Base-by-base conservation (phyloP, 2,888 invertebrate genomes). In the Heliconius ismenius region DNA sequence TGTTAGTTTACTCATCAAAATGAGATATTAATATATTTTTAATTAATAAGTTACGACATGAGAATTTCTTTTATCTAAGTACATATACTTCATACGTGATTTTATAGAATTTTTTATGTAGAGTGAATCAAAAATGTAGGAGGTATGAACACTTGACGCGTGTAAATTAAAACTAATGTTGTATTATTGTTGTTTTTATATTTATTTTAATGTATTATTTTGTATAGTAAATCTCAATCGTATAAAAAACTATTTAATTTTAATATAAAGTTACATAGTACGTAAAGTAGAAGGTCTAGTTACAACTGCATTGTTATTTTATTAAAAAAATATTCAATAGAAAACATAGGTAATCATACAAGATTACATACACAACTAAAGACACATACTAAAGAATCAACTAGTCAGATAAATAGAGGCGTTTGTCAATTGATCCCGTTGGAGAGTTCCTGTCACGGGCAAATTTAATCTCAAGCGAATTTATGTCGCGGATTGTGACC, bases 371-470 rank as follows among this genome's bases (percentile, higher is more conserved):
- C 18, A n/a, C 24, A 24, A 60, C 58, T 75, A 32, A 32, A 28
- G 28, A 28, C 28, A 28, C 28, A 0, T 28, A 28, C 28, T 28
- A 67, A 75, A 65, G 72, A 60, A 77, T 76, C 32, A 70, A 70
- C 65, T 75, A 72, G 75, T 68, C 54, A 60, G 58, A 73, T 62
- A 73, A 75, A 74, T 76, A 79, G 78, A 78, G 39, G 49, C 75
- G 69, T 77, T 77, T 72, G 77, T 77, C 80, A 80, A 80, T 80
- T 80, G 79, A 72, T 77, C 75, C 68, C 75, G 76, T 68, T 63
- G 28, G 72, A 75, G 63, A 80, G 79, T 77, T 79, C 80, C 79
- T 80, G 77, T 80, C 74, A 62, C 75, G 75, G 62, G 73, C 73
- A 73, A 75, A 75, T 77, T 68, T 73, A 79, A 76, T 77, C 75